phyloP scores from a whole-genome alignment of 2,113 vertebrate genomes.

The Psephotus haematonotus region DNA sequence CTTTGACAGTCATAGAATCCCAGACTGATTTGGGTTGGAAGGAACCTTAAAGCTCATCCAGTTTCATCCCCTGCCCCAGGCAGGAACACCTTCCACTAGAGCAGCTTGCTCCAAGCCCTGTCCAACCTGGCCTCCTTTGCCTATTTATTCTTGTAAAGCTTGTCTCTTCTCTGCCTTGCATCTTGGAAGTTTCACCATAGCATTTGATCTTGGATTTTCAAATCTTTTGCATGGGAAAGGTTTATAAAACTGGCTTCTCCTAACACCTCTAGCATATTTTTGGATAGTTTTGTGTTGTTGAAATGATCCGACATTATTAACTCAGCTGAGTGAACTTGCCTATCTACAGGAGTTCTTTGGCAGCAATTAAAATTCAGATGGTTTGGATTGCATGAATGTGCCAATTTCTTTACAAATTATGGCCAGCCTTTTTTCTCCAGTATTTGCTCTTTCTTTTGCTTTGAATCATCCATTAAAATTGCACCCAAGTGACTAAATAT shows the following conservation, averaged over 20 bases:
- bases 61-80: not conserved
- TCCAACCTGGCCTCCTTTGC: not conserved
- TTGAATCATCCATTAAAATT: not conserved
- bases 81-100: not conserved
- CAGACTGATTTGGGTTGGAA: not conserved
- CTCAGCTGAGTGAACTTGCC: not conserved
- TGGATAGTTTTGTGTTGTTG: not conserved
- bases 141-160: not conserved
- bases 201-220: not conserved
- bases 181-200: not conserved
- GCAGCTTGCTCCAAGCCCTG: not conserved
- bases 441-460: not conserved
- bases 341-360: not conserved
- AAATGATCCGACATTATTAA: not conserved
- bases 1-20: not conserved
- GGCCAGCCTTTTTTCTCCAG: not conserved
- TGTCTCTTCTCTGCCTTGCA: not conserved
- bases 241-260: not conserved
- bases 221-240: not conserved
- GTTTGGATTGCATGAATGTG: not conserved
- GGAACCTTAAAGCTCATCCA: not conserved
- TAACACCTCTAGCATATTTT: not conserved
- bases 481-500: not conserved
- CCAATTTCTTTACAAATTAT: not conserved
- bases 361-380: not conserved